Conservation (phyloP, 2,888 invertebrate genomes). For the Ernsta delagoae region DNA sequence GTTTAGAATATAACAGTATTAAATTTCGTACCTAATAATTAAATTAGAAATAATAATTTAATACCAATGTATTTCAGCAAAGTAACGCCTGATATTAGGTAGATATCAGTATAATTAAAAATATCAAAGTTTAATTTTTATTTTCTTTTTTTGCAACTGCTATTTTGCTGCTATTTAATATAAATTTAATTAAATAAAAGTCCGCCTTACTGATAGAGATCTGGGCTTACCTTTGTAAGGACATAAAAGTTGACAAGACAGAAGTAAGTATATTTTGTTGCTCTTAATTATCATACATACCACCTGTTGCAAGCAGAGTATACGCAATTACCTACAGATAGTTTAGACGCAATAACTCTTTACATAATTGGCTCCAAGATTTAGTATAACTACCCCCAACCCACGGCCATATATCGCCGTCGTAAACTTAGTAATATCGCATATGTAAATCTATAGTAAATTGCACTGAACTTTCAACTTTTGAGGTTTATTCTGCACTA, state of each 20-base stretch:
- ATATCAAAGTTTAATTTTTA: too few relatives aligned
- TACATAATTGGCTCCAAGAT: conserved; percentile 58
- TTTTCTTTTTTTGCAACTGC: too few relatives aligned
- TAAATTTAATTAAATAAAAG: too few relatives aligned
- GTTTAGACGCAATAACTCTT: conserved; percentile 28
- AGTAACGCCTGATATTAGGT: too few relatives aligned
- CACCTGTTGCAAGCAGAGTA: conserved; percentile 14
- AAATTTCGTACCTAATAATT: too few relatives aligned
- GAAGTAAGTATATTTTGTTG: background rate
- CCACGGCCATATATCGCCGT: conserved; percentile 42
- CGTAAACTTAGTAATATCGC: conserved; percentile 41
- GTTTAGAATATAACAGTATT: too few relatives aligned
- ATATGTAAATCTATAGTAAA: conserved; percentile 50
- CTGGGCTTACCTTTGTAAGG: background rate
- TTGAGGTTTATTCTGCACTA: conserved; percentile 28
- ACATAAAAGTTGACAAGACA: background rate
- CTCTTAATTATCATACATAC: background rate
- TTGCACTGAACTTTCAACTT: conserved; percentile 33
- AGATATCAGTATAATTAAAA: too few relatives aligned
- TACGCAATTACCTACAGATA: conserved; percentile 23
- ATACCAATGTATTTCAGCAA: too few relatives aligned
- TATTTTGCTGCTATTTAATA: too few relatives aligned
- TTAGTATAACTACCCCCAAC: conserved; percentile 54
- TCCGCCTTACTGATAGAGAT: background rate
- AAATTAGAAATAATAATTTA: too few relatives aligned